Conservation (phyloP, 2,797 vertebrate species). For the Graptemys geographica region DNA sequence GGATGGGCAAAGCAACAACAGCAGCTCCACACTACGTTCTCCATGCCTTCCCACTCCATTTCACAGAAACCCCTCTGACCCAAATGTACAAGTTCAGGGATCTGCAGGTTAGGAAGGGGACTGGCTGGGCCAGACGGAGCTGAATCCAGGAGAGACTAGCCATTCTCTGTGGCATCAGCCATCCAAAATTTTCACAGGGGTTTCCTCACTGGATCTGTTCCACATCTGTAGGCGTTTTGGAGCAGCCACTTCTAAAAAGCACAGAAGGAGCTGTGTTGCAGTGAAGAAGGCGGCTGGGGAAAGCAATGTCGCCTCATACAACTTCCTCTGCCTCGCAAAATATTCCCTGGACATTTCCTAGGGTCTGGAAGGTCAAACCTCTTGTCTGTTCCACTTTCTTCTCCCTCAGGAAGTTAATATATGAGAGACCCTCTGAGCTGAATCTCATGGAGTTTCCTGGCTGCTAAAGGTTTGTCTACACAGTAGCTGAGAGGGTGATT, state of each 20-base stretch:
- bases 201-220: not conserved
- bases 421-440: not conserved
- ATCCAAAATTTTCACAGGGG: not conserved
- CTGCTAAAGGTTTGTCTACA: not conserved
- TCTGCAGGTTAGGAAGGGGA: not conserved
- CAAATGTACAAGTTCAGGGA: not conserved
- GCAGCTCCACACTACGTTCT: not conserved
- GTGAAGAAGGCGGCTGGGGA: not conserved
- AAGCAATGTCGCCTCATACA: not conserved
- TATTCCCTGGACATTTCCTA: not conserved
- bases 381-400: not conserved
- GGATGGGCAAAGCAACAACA: not conserved
- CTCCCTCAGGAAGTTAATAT: not conserved
- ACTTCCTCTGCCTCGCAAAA: not conserved
- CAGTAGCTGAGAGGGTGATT: not conserved
- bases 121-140: not conserved
- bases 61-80: not conserved
- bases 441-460: not conserved
- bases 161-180: not conserved
- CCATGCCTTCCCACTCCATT: not conserved
- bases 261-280: not conserved
- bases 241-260: not conserved
- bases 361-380: not conserved
- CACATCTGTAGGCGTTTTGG: not conserved
- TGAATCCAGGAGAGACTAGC: not conserved